Conservation (phyloP, 2,113 vertebrate genomes). For the Grantiella picta region DNA sequence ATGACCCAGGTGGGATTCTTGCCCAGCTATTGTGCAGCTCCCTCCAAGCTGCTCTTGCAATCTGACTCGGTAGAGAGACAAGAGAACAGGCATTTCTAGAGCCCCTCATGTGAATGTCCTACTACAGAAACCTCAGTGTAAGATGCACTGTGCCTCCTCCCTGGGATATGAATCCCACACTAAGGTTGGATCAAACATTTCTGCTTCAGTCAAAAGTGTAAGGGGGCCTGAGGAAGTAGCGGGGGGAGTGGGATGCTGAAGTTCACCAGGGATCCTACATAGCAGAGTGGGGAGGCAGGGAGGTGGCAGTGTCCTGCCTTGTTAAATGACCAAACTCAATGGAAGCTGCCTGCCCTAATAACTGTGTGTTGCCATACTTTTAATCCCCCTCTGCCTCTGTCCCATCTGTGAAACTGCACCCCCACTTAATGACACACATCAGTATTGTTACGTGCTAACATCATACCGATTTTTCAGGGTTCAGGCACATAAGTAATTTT, state of each 20-base stretch:
- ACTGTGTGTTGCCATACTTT: neutral
- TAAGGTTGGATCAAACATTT: neutral
- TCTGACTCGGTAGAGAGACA: neutral
- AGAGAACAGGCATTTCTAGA: neutral
- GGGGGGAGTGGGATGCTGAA: neutral
- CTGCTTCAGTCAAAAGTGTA: neutral
- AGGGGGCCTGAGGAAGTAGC: neutral
- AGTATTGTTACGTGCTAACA: neutral
- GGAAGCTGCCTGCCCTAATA: neutral
- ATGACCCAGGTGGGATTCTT: neutral
- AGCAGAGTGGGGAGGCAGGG: neutral
- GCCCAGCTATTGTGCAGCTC: neutral
- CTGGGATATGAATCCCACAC: neutral
- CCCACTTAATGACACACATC: neutral
- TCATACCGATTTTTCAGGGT: neutral
- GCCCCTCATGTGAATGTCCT: neutral
- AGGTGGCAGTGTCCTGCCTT: neutral
- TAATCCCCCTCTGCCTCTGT: neutral
- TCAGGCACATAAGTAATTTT: neutral
- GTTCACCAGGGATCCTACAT: neutral
- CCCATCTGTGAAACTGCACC: neutral
- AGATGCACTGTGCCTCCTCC: neutral
- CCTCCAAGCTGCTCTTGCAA: neutral
- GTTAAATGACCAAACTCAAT: neutral
- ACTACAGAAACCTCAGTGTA: neutral